These are phyloP conservation scores for Rhabditoides inermis DNA, from an alignment of 2,888 invertebrate species.

Conservation along the genomic window DNA sequence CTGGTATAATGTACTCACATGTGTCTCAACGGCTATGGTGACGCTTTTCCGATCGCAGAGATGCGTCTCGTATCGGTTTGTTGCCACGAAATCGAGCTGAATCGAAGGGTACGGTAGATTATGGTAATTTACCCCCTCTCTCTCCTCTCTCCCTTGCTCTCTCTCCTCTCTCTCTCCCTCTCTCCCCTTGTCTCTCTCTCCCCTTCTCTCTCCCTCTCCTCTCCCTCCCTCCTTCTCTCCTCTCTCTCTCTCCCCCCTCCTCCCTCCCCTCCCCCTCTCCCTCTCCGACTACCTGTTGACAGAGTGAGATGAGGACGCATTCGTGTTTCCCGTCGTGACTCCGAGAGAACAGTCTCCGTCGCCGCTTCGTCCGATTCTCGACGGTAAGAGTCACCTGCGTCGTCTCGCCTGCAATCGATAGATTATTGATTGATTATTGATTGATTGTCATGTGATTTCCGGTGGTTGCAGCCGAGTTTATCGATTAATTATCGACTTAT, in stretches of 20 bases:
- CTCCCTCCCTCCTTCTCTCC: no score
- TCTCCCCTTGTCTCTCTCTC: no score
- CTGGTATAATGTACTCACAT: slow-evolving; percentile 20
- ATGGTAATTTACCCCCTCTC: not conserved
- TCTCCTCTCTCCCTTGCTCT: not conserved
- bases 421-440: not conserved
- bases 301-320: slow-evolving; percentile 39
- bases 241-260: no score
- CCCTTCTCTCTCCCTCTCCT: no score
- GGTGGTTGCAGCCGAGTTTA: slow-evolving; percentile 4
- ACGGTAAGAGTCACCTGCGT: slow-evolving; percentile 18
- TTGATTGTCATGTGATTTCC: slow-evolving; percentile 9
- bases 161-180: no score
- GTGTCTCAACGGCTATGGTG: slow-evolving; percentile 43
- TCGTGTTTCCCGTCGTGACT: slow-evolving; percentile 31
- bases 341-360: slow-evolving; percentile 14
- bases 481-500: not conserved
- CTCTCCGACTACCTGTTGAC: slow-evolving; percentile 37
- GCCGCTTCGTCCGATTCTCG: slow-evolving; percentile 38
- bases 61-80: slow-evolving; percentile 28
- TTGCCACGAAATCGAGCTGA: slow-evolving; percentile 35
- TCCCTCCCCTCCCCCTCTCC: no score
- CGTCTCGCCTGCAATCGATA: slow-evolving; percentile 17
- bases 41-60: slow-evolving; percentile 36
- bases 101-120: not conserved